A percentile compares a stretch with the other conserved stretches of the same genome.
phyloP scores from a whole-genome alignment of 2,888 invertebrate species.

The Yponomeuta cagnagella region DNA sequence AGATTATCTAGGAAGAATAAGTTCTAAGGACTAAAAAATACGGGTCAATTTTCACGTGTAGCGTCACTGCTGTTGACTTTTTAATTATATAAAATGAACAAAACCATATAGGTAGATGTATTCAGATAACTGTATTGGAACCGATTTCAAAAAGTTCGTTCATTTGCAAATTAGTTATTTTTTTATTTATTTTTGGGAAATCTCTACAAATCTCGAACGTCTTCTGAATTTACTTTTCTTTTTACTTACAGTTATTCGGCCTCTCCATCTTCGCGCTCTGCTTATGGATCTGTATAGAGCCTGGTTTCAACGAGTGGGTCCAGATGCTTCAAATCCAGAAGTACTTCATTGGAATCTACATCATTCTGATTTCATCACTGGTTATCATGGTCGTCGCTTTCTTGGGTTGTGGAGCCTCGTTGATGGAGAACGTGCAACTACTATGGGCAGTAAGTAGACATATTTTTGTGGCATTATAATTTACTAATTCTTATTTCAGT shows the following conservation, averaged over 20 bases:
- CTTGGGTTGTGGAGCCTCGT: constrained; percentile 87
- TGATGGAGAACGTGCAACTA: constrained; percentile 83
- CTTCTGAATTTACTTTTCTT: constrained; percentile 11
- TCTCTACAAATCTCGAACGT: background rate
- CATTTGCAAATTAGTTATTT: too few relatives aligned
- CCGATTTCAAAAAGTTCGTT: too few relatives aligned
- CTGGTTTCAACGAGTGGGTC: constrained; percentile 89
- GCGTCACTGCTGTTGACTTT: too few relatives aligned
- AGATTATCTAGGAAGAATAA: too few relatives aligned
- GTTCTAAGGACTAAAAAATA: too few relatives aligned
- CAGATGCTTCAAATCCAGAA: constrained; percentile 82
- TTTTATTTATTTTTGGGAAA: too few relatives aligned
- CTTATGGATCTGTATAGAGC: constrained; percentile 88
- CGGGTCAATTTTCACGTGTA: too few relatives aligned
- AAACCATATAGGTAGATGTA: too few relatives aligned
- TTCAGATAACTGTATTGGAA: too few relatives aligned
- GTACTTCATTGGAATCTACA: constrained; percentile 90
- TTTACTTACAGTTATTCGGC: constrained; percentile 81
- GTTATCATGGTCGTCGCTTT: constrained; percentile 86
- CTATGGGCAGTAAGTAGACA: constrained; percentile 80
- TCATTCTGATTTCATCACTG: constrained; percentile 83
- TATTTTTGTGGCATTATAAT: background rate
- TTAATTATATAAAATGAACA: too few relatives aligned
- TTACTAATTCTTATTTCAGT: too few relatives aligned
- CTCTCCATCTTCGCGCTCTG: constrained; percentile 85